Evolutionary conservation across 2,888 invertebrate genomes (phyloP), one percentile per base, ranked within the genome.

Genomic region (Ophion slaviceki): DNA sequence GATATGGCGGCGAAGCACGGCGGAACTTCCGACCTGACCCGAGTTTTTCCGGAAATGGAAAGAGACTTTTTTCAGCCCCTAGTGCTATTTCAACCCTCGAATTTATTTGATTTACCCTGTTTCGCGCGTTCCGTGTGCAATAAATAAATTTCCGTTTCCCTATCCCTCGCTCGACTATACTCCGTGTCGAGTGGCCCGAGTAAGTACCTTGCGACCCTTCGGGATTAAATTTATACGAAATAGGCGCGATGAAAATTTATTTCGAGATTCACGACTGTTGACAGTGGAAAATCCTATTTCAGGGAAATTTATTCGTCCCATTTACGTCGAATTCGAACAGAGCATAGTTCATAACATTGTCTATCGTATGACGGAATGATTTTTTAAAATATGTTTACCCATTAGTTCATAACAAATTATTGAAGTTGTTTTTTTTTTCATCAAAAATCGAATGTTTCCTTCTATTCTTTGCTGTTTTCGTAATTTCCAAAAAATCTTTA

Each of bases 31-130:
- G 62, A 20, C 36, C 32, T 8, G n/a, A 45, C 47, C 40, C 62
- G 64, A 78, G 74, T 28, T 74, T 62, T 11, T 53, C 70, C 68
- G 75, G 79, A 80, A 83, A 83, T 75, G 45, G 70, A 77, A 20
- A 14, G 28, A 80, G 57, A 68, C 57, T 75, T 75, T 14, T 45
- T 74, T 45, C 40, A 20, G 8, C 14, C n/a, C 64, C 14, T 66
- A 14, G 32, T 32, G 64, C 24, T 59, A 36, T 24, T 24, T 20
- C 45, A 32, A 77, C 32, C 36, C 40, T 68, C 2, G 11, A 47
- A 40, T 67, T 67, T 24, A 45, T 14, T 64, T 11, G 40, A 68
- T 75, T 74, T 45, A 6, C 61, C 14, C 28, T n/a, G 47, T 61
- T 81, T 62, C 36, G 10, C 72, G 59, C 14, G 57, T 10, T 36